phyloP scores from a whole-genome alignment of 2,888 invertebrate species.

The Notodonta dromedarius region DNA sequence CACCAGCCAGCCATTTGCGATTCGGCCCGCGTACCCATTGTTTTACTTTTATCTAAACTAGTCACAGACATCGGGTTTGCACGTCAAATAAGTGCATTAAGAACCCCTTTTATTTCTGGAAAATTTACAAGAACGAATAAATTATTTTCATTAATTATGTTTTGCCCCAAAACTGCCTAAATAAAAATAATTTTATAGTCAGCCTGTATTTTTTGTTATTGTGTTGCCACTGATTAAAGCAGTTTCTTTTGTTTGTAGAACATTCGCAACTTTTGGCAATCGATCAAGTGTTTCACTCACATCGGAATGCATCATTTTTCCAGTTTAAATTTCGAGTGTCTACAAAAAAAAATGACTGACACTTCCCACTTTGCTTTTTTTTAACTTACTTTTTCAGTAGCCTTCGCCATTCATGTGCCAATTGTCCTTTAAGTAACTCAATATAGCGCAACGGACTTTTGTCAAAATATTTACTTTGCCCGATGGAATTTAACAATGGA shows the following conservation, averaged over 20 bases:
- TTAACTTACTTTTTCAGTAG: conserved; percentile 44
- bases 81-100: not conserved
- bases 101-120: not conserved
- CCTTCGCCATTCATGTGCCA: conserved; percentile 53
- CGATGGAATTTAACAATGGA: conserved; percentile 62
- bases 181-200: too few species aligned
- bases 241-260: conserved; percentile 39
- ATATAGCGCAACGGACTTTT: conserved; percentile 77
- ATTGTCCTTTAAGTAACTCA: conserved; percentile 76
- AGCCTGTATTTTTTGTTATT: too few species aligned
- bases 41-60: conserved; percentile 76
- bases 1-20: conserved; percentile 68
- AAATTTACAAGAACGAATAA: not conserved
- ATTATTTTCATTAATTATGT: too few species aligned
- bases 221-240: conserved; percentile 1
- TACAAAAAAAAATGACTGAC: conserved; percentile 23
- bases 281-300: conserved; percentile 52
- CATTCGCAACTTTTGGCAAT: conserved; percentile 51
- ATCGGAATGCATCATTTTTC: conserved; percentile 18
- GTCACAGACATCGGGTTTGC: conserved; percentile 24
- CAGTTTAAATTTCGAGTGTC: conserved; percentile 28
- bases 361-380: conserved; percentile 30
- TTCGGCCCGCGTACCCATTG: conserved; percentile 77
- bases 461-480: conserved; percentile 82
- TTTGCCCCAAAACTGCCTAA: too few species aligned